Conservation (phyloP, 2,797 vertebrate species). For the Zalophus californianus region DNA sequence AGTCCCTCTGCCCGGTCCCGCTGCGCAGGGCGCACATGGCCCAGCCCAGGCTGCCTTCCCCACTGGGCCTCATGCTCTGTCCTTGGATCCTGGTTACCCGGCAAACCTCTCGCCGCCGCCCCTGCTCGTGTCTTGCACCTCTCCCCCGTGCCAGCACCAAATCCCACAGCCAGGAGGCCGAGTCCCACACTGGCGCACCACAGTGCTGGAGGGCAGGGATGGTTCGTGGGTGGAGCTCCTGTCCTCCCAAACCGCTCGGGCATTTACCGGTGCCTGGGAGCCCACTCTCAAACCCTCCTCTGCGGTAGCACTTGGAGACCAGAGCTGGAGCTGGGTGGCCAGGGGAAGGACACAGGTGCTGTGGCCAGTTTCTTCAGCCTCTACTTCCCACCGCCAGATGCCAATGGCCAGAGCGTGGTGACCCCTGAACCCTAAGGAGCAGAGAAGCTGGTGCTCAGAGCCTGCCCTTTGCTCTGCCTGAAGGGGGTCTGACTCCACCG, state of each 20-base stretch:
- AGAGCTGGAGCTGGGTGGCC: background rate
- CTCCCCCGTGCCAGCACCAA: background rate
- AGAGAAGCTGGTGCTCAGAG: background rate
- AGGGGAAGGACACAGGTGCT: rapidly evolving
- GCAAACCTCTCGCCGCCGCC: background rate
- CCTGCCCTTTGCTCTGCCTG: background rate
- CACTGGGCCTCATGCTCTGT: rapidly evolving
- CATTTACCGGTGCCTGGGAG: rapidly evolving
- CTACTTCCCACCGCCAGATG: background rate
- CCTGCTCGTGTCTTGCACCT: background rate
- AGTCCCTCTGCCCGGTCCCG: background rate
- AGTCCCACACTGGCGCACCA: background rate
- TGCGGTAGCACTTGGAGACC: background rate
- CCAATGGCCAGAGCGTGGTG: background rate
- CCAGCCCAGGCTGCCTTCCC: too few relatives aligned
- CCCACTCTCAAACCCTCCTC: background rate
- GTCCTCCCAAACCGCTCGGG: background rate
- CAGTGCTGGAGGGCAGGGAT: background rate
- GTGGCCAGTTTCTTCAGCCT: background rate
- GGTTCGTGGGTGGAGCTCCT: background rate
- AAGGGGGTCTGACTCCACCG: background rate
- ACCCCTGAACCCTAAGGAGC: background rate
- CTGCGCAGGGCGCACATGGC: rapidly evolving
- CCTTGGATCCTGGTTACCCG: background rate
- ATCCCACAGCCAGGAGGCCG: background rate